Percentiles rank a stretch among this genome's conserved stretches.
Evolutionary conservation across 2,113 vertebrate genomes (phyloP).

Genomic region (Tenebrosternarchus preto): DNA sequence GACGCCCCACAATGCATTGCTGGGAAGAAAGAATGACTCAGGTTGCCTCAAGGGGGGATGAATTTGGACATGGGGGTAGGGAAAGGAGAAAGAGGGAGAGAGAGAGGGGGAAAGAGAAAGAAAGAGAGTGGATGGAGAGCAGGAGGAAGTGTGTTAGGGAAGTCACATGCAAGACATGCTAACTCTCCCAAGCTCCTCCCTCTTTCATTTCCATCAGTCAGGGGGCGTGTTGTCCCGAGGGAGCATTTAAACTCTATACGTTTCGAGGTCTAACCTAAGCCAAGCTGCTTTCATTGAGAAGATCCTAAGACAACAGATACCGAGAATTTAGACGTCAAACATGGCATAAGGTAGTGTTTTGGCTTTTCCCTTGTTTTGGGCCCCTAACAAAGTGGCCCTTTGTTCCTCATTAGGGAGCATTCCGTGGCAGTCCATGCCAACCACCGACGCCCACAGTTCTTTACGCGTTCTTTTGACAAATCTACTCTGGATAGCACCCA

Average conservation of each 20-base stretch:
- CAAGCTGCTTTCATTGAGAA: too few species aligned
- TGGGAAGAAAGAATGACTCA: conserved; percentile 51
- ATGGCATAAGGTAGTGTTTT: neutral
- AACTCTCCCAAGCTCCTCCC: conserved; percentile 50
- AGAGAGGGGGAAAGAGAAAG: conserved; percentile 27
- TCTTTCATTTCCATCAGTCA: conserved; percentile 44
- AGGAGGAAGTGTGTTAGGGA: conserved; percentile 39
- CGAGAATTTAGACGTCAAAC: neutral
- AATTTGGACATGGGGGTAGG: conserved; percentile 44
- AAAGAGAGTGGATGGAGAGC: conserved; percentile 33
- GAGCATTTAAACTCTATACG: too few species aligned
- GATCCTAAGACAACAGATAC: too few species aligned
- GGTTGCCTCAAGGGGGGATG: conserved; percentile 41
- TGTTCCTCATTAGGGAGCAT: conserved; percentile 28
- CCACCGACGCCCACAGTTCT: conserved; percentile 10
- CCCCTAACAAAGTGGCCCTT: neutral
- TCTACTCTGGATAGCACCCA: too few species aligned
- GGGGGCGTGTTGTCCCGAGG: too few species aligned
- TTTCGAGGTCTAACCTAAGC: too few species aligned
- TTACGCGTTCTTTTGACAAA: too few species aligned
- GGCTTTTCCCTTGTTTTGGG: neutral
- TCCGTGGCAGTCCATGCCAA: conserved; percentile 10
- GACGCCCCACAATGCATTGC: conserved; percentile 7
- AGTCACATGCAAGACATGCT: conserved; percentile 53
- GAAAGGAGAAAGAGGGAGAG: conserved; percentile 13